Evolutionary conservation across 2,113 vertebrate species (phyloP).

Genomic region (Sinocyclocheilus rhinocerous): DNA sequence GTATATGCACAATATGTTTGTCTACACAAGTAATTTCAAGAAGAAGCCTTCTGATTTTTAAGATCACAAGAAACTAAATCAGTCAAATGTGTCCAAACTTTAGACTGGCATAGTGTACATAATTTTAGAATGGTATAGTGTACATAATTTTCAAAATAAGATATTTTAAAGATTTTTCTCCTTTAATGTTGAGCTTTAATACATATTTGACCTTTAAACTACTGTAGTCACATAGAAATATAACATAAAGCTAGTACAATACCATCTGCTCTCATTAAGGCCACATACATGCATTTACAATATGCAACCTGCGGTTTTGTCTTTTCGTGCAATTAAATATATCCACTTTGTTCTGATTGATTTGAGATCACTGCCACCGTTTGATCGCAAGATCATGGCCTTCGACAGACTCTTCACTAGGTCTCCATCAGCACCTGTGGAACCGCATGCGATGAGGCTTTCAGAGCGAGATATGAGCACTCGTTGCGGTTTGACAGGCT

Average conservation of each 20-base stretch:
- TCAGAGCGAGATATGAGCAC: constrained; percentile 26
- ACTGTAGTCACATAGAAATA: not conserved
- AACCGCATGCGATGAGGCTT: constrained; percentile 31
- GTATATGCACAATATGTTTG: not conserved
- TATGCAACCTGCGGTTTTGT: not conserved
- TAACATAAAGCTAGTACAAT: not conserved
- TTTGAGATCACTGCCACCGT: not conserved
- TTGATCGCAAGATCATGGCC: not conserved
- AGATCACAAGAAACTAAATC: too few species aligned
- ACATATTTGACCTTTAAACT: too few species aligned
- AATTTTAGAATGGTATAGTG: not conserved
- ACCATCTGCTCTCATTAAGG: not conserved
- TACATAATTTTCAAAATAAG: not conserved
- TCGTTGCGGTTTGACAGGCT: constrained; percentile 51
- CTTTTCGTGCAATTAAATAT: not conserved
- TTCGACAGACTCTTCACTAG: not conserved
- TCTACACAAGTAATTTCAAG: not conserved
- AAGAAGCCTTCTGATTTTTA: not conserved
- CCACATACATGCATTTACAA: not conserved
- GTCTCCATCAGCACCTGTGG: constrained; percentile 37
- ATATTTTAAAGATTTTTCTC: not conserved
- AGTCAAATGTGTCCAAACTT: not conserved
- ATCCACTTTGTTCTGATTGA: not conserved
- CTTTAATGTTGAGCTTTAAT: not conserved
- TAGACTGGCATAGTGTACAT: not conserved